Evolutionary conservation across 2,888 invertebrate genomes (phyloP), one percentile per base, ranked within the genome.

Genomic region (Lithophane ornitopus): DNA sequence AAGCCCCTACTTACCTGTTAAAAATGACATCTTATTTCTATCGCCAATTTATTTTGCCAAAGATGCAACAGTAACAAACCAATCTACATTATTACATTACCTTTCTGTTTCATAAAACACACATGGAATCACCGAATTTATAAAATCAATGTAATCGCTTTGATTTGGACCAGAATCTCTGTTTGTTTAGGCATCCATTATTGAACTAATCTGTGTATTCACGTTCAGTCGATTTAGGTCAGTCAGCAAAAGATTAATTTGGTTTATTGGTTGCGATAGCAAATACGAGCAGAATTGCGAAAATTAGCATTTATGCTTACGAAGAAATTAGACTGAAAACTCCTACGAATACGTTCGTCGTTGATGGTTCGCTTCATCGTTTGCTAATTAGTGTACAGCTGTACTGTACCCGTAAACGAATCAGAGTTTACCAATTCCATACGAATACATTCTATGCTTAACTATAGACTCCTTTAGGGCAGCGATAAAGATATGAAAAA

Each of bases 121-220:
- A 26, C 19, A 46, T 6, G 2, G 67, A 34, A 16, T 26, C 12
- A 16, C 44, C 3, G 34, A 34, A n/a, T 49, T 39, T 46, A 16
- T 8, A 44, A 71, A 71, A 58, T 46, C 6, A 39, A 73, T 28
- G 4, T 22, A 16, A 70, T 7, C 14, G 6, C 9, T 72, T 70
- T 12, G 14, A 41, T 26, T 58, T 16, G 11, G 52, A 41, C 19
- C 16, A 12, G n/a, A 74, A 74, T 14, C 22, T 41, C 6, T 76
- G 7, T 39, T 62, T 54, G 52, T 41, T 34, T n/a, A 56, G 28
- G n/a, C 39, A 54, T 75, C n/a, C n/a, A 56, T 56, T 56, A 63
- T 16, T 39, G 34, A 46, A 41, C 22, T 73, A 19, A 76, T 76
- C 11, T 41, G 9, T 41, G 28, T 63, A 46, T 39, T 61, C n/a